These are phyloP conservation scores for Corythoichthys haematopterus DNA, from an alignment of 2,113 vertebrate species.

Conservation along the genomic window DNA sequence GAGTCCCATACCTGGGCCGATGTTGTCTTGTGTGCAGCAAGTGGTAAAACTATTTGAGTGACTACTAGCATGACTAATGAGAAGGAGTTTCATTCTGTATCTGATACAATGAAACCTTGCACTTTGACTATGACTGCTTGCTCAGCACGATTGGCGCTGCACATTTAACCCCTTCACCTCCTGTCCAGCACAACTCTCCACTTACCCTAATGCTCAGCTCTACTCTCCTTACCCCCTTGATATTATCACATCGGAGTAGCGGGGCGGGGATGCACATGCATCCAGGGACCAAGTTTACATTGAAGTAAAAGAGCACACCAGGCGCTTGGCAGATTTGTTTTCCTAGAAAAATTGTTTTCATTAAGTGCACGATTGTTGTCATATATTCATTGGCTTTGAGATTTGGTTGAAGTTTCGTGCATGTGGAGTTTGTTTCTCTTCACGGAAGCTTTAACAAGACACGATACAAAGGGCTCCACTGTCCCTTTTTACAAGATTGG, in stretches of 20 bases:
- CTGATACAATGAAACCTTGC: constrained; percentile 75
- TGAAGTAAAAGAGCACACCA: constrained; percentile 13
- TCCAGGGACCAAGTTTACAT: constrained; percentile 16
- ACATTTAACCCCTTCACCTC: constrained; percentile 73
- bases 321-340: constrained; percentile 4
- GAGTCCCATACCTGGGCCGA: constrained; percentile 27
- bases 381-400: constrained; percentile 21
- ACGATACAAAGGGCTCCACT: constrained; percentile 61
- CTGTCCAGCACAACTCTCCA: constrained; percentile 46
- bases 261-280: neutral
- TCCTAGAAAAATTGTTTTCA: constrained; percentile 9
- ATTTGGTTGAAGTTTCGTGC: constrained; percentile 25
- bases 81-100: constrained; percentile 75
- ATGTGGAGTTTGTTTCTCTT: constrained; percentile 30
- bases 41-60: constrained; percentile 5
- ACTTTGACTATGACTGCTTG: constrained; percentile 74
- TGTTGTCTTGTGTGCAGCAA: constrained; percentile 25
- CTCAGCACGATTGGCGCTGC: constrained; percentile 70
- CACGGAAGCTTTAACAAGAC: constrained; percentile 46
- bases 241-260: constrained; percentile 29
- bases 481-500: constrained; percentile 68
- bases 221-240: constrained; percentile 13
- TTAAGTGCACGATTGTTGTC: constrained; percentile 13
- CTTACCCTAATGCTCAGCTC: constrained; percentile 25
- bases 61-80: constrained; percentile 74